Conservation (phyloP, 1,140 invertebrate species). For the Brachionus paranguensis region DNA sequence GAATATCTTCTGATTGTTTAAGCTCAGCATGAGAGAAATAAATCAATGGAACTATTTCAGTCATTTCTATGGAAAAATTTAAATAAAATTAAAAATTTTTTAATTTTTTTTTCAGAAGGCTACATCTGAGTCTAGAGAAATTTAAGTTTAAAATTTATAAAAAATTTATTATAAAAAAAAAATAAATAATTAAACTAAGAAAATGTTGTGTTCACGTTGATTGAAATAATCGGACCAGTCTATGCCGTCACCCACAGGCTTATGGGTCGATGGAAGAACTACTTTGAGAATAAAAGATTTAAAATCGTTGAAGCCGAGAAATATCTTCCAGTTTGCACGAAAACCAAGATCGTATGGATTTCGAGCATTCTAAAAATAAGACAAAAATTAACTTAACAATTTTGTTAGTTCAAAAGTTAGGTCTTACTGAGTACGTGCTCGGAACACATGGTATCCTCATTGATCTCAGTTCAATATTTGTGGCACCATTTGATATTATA, state of each 20-base stretch:
- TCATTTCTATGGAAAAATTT: background rate
- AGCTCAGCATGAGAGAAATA: constrained; percentile 33
- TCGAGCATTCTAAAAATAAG: constrained; percentile 60
- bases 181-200: constrained; percentile 16
- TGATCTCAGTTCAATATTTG: constrained; percentile 3
- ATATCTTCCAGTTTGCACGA: constrained; percentile 77
- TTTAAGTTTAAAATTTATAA: background rate
- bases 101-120: background rate
- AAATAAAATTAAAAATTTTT: background rate
- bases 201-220: background rate
- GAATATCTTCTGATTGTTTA: background rate
- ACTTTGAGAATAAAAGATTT: constrained; percentile 64
- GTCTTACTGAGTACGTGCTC: background rate
- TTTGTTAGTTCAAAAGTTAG: background rate
- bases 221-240: constrained; percentile 61
- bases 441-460: background rate
- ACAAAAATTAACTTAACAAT: background rate
- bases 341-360: constrained; percentile 85
- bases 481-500: constrained; percentile 9
- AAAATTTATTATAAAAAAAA: background rate
- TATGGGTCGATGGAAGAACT: constrained; percentile 72
- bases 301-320: constrained; percentile 70
- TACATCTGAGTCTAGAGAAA: background rate
- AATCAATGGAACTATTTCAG: constrained; percentile 4
- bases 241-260: constrained; percentile 70